Base-by-base conservation (phyloP, 2,113 vertebrate species). In the Phylloscopus whistleri region DNA sequence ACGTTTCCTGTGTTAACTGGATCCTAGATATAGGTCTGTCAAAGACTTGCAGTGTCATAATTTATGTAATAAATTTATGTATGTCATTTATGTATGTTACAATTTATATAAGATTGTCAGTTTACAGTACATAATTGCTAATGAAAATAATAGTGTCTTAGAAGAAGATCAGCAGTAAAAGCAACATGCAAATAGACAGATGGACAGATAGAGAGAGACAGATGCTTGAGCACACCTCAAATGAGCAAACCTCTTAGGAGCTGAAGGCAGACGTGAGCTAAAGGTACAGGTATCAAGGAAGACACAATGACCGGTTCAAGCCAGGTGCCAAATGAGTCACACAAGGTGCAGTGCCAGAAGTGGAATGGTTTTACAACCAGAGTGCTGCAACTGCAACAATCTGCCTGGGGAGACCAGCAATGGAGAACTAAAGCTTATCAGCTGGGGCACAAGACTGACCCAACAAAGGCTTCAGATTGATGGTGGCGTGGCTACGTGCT, bases 401-500 rank as follows among this genome's bases (percentile, higher is more conserved):
- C 28, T 74, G 12, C 31, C 37, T 5, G 14, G 24, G 30, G 26
- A 69, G 16, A 69, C 2, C 3, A 3, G 48, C n/a, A 80, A 16
- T 13, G 7, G n/a, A 86, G 31, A 80, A 37, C 13, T n/a, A 41
- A 62, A 3, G 3, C 11, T 60, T 44, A 43, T 7, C 19, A 66
- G 26, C n/a, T 37, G 13, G 13, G 46, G 24, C 43, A 84, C 20
- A 66, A 58, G 66, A 78, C 16, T 67, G 37, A 70, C 12, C 23
- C 37, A 58, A 1, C 1, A 6, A 62, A 64, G 64, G 35, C 4
- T 59, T 89, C 24, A 37, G 46, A 30, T 7, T 22, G 8, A 58
- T 49, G 8, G 13, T 22, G 17, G 20, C 16, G 39, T 8, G 10
- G 28, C 13, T 39, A 58, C 0, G 0, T 10, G 23, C 28, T 67